Conservation (phyloP, 1,140 invertebrate genomes). For the Drosophila parabipectinata region DNA sequence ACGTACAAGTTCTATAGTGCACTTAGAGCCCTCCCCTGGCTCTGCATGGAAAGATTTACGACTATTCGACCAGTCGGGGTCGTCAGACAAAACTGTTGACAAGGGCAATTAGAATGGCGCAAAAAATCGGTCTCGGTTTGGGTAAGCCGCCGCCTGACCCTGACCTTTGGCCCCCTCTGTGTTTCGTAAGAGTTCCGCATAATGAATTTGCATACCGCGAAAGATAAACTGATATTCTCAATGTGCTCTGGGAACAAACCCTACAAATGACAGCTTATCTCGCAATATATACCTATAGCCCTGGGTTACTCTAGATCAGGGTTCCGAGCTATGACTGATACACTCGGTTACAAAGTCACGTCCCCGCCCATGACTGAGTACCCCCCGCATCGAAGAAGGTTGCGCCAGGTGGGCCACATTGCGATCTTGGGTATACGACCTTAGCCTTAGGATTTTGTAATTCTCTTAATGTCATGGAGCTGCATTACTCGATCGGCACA, state of each 20-base stretch:
- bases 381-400: constrained; percentile 18
- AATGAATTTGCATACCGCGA: constrained; percentile 56
- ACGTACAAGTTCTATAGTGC: constrained; percentile 27
- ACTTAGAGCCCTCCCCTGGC: constrained; percentile 24
- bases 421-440: constrained; percentile 18
- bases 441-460: constrained; percentile 22
- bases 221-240: constrained; percentile 27
- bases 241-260: constrained; percentile 18
- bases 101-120: constrained; percentile 54
- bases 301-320: constrained; percentile 8
- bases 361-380: constrained; percentile 36
- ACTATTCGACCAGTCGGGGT: neutral
- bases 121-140: constrained; percentile 14
- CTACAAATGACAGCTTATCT: constrained; percentile 42
- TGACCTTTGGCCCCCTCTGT: constrained; percentile 52
- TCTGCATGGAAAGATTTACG: constrained; percentile 37
- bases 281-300: constrained; percentile 13
- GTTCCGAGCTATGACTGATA: constrained; percentile 23
- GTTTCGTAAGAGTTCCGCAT: constrained; percentile 49
- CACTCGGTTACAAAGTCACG: constrained; percentile 1
- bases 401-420: constrained; percentile 22
- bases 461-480: neutral
- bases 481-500: neutral
- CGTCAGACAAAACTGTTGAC: constrained; percentile 40
- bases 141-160: constrained; percentile 10